Conservation (phyloP, 2,888 invertebrate genomes). For the Macrophya annulata region DNA sequence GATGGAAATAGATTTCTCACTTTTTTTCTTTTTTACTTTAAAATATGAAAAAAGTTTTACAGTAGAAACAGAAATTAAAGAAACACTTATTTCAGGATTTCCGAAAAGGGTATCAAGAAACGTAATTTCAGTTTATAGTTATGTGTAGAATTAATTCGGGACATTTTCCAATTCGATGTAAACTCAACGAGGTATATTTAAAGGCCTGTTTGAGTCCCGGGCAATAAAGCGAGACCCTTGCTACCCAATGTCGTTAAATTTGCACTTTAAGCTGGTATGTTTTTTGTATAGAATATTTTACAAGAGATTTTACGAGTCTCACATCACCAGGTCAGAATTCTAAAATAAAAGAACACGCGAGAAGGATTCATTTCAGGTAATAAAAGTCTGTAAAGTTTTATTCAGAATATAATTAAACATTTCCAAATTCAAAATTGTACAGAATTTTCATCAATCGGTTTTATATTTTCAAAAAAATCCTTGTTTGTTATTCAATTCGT, state of each 20-base stretch:
- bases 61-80: background rate
- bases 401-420: background rate
- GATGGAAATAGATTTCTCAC: background rate
- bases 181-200: constrained; percentile 30
- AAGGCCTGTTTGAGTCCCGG: background rate
- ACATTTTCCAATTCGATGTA: constrained; percentile 9
- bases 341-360: background rate
- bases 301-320: constrained; percentile 24
- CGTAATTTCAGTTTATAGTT: background rate
- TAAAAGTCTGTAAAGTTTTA: background rate
- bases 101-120: background rate
- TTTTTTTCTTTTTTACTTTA: background rate
- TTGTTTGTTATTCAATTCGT: background rate
- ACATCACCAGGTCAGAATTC: background rate
- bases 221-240: background rate
- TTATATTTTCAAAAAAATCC: background rate
- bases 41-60: background rate
- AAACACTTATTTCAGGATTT: background rate
- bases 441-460: background rate
- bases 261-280: constrained; percentile 11
- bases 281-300: constrained; percentile 31
- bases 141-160: constrained; percentile 2
- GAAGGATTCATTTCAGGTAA: background rate
- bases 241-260: constrained; percentile 13
- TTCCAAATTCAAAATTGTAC: background rate